phyloP scores from a whole-genome alignment of 1,140 invertebrate genomes.

The Elysia chlorotica region DNA sequence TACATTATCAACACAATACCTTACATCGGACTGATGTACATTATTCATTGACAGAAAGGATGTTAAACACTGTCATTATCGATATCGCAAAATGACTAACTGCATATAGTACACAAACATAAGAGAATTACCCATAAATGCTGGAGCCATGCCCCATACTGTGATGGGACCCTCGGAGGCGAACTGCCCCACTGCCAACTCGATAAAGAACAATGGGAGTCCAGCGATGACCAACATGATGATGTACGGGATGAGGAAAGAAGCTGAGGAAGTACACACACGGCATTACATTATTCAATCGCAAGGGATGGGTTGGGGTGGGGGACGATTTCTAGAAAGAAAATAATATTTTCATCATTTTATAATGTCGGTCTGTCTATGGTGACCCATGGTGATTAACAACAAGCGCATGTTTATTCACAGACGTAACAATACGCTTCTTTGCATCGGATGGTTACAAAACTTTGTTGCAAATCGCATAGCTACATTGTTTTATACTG shows the following conservation, averaged over 20 bases:
- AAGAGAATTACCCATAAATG: slow-evolving; percentile 57
- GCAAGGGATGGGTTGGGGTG: neutral
- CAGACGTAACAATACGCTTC: neutral
- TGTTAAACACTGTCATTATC: no score
- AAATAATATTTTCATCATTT: neutral
- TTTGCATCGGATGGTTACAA: neutral
- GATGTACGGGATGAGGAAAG: slow-evolving; percentile 67
- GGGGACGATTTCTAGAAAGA: neutral
- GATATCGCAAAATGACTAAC: no score
- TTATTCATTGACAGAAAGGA: no score
- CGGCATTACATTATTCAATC: neutral
- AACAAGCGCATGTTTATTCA: neutral
- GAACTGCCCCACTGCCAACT: slow-evolving; percentile 62
- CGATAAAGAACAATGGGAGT: slow-evolving; percentile 64
- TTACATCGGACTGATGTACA: no score
- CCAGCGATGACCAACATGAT: slow-evolving; percentile 67
- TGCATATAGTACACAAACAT: no score
- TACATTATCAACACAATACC: no score
- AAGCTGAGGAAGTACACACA: slow-evolving; percentile 51
- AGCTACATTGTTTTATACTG: no score
- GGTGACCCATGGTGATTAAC: neutral
- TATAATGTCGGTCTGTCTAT: neutral
- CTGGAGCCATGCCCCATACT: slow-evolving; percentile 59
- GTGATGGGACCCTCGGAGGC: slow-evolving; percentile 58
- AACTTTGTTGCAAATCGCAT: no score